phyloP scores from a whole-genome alignment of 2,888 invertebrate genomes.

The Archips xylosteana region DNA sequence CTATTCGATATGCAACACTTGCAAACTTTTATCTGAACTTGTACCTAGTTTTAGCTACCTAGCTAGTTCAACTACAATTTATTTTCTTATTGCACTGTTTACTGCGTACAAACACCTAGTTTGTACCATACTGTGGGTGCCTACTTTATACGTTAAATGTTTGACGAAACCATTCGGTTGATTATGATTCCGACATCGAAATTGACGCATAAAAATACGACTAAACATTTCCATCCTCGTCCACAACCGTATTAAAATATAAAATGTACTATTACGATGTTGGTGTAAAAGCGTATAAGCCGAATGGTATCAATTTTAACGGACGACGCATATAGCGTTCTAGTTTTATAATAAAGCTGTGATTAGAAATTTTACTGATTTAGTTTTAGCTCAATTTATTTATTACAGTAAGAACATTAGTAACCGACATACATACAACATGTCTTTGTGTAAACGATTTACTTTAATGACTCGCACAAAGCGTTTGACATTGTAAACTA shows the following conservation, averaged over 20 bases:
- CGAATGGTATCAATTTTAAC: neutral
- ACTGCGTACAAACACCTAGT: neutral
- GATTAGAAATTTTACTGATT: conserved; percentile 1
- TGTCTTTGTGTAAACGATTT: neutral
- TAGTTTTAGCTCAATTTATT: neutral
- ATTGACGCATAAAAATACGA: neutral
- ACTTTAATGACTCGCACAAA: neutral
- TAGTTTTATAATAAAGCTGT: neutral
- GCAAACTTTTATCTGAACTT: neutral
- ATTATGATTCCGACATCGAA: neutral
- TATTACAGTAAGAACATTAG: neutral
- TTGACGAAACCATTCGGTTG: neutral
- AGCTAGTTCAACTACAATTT: neutral
- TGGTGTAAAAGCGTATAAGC: neutral
- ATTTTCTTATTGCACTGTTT: neutral
- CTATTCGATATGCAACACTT: neutral
- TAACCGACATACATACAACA: neutral
- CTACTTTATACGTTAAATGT: neutral
- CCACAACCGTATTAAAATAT: neutral
- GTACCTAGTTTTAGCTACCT: neutral
- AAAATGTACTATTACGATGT: neutral
- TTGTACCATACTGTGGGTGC: neutral
- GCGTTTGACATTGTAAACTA: conserved; percentile 13
- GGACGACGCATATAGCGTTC: neutral
- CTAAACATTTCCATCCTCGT: neutral